phyloP scores from a whole-genome alignment of 2,113 vertebrate genomes.

The Chaetodon auriga region DNA sequence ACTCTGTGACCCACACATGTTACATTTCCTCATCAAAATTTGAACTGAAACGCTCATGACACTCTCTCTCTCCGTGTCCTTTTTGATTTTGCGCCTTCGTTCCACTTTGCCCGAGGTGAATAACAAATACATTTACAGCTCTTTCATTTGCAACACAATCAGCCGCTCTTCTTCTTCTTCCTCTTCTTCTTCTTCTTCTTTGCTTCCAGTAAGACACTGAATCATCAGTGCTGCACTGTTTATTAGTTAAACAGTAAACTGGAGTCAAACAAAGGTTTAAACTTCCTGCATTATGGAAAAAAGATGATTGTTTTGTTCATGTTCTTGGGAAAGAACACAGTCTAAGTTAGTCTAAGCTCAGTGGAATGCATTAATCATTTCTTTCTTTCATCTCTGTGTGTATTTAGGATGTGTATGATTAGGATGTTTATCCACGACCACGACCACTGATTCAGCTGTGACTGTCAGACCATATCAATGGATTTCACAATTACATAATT shows the following conservation, averaged over 20 bases:
- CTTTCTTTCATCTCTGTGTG: background rate
- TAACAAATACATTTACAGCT: background rate
- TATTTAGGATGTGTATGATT: background rate
- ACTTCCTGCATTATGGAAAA: too few relatives aligned
- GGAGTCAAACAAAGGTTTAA: background rate
- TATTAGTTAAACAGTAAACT: background rate
- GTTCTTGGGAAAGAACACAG: background rate
- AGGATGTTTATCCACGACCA: background rate
- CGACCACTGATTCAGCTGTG: background rate
- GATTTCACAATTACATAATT: constrained; percentile 19
- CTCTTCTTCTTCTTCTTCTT: too few relatives aligned
- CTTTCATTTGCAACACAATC: background rate
- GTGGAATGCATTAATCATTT: constrained; percentile 17
- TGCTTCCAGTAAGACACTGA: too few relatives aligned
- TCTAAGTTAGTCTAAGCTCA: background rate
- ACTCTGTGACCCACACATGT: background rate
- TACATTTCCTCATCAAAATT: background rate
- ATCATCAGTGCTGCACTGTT: background rate
- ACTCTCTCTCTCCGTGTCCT: background rate
- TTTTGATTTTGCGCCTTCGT: background rate
- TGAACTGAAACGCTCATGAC: background rate
- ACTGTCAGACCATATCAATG: background rate
- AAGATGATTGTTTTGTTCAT: too few relatives aligned
- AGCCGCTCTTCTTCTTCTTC: background rate
- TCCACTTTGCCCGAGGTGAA: background rate